A percentile compares a stretch with the other conserved stretches of the same genome.
Conservation (phyloP, 1,140 invertebrate species). For the Saccostrea cuccullata region DNA sequence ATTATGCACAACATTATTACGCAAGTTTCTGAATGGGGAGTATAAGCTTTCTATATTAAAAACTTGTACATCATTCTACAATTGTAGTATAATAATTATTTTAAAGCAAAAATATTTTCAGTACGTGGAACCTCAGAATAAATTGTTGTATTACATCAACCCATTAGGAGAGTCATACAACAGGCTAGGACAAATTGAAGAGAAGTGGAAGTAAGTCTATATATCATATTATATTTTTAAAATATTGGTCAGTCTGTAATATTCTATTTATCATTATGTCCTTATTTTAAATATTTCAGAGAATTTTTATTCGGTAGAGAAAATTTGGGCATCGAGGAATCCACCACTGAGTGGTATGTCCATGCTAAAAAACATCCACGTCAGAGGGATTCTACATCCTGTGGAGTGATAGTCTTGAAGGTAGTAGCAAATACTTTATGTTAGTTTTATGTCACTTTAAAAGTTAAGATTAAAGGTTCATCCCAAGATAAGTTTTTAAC, state of each 20-base stretch:
- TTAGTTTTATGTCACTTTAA: too few species aligned
- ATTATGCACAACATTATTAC: too few species aligned
- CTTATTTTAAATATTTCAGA: background rate
- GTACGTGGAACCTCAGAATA: background rate
- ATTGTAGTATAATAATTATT: background rate
- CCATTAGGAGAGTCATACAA: background rate
- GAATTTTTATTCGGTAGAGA: background rate
- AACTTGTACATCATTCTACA: background rate
- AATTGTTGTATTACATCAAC: background rate
- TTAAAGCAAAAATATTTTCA: background rate
- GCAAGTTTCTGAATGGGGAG: background rate
- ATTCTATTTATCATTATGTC: background rate
- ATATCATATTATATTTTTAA: background rate
- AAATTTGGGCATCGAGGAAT: background rate
- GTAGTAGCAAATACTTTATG: background rate
- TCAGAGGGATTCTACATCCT: constrained; percentile 15
- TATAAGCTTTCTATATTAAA: background rate
- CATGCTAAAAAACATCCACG: background rate
- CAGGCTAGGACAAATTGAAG: background rate
- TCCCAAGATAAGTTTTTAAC: too few species aligned
- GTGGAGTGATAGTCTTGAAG: background rate
- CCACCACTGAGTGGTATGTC: background rate
- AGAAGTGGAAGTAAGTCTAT: background rate
- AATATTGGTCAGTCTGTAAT: background rate
- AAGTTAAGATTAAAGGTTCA: too few species aligned